phyloP scores from a whole-genome alignment of 2,797 vertebrate species.

The Sitta carolinensis region DNA sequence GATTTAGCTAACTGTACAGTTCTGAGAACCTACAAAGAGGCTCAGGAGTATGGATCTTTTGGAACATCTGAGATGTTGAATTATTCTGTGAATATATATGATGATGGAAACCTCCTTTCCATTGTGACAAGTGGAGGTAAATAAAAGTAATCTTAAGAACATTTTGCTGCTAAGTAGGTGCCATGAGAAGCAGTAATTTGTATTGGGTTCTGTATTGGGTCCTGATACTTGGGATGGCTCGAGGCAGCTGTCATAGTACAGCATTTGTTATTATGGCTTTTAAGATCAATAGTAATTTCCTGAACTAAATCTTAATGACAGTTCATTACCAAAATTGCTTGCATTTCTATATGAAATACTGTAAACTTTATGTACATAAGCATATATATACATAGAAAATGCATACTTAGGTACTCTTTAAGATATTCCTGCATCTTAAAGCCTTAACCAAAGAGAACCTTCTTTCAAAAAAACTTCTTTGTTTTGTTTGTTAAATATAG shows the following conservation, averaged over 20 bases:
- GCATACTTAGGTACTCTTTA: background rate
- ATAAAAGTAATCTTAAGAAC: background rate
- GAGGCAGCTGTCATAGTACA: background rate
- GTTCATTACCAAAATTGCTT: background rate
- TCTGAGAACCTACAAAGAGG: constrained; percentile 88
- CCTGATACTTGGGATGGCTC: background rate
- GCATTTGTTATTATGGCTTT: background rate
- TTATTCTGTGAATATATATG: constrained; percentile 96
- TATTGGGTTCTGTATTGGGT: background rate
- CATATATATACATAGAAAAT: background rate
- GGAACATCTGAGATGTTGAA: constrained; percentile 97
- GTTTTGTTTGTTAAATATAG: background rate
- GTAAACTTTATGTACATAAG: background rate
- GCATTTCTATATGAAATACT: background rate
- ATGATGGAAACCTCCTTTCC: constrained; percentile 94
- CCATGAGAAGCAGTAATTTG: background rate
- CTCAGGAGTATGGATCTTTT: constrained; percentile 91
- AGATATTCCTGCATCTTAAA: background rate
- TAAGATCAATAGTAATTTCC: background rate
- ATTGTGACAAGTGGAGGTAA: constrained; percentile 97
- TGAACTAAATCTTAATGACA: background rate
- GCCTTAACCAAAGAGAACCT: background rate
- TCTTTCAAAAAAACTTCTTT: background rate
- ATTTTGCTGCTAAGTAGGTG: background rate
- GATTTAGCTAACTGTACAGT: constrained; percentile 86